A percentile compares a stretch with the other conserved stretches of the same genome.
These are phyloP conservation scores for Scyliorhinus canicula DNA, from an alignment of 2,797 vertebrate genomes.

Conservation along the genomic window DNA sequence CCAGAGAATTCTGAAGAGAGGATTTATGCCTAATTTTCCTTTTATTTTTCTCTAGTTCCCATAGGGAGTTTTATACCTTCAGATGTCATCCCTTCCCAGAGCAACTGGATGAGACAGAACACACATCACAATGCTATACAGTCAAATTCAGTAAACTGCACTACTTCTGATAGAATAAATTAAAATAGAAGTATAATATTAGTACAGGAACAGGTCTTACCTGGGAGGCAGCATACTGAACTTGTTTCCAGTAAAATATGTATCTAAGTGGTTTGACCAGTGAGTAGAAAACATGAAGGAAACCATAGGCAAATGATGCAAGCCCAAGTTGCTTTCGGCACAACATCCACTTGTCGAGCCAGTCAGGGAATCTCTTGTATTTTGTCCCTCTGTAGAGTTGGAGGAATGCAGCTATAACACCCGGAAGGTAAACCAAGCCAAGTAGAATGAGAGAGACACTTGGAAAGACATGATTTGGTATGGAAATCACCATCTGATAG, in stretches of 20 bases:
- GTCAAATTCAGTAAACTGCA: not conserved
- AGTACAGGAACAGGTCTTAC: not conserved
- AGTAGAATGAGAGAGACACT: conserved; percentile 74
- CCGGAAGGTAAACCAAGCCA: conserved; percentile 84
- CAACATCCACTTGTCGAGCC: conserved; percentile 93
- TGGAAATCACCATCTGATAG: conserved; percentile 70
- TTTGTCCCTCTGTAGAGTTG: conserved; percentile 90
- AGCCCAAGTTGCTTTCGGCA: conserved; percentile 92
- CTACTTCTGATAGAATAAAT: not conserved
- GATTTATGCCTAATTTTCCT: not conserved
- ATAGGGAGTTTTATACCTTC: not conserved
- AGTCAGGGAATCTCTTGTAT: conserved; percentile 80
- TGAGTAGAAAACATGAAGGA: conserved; percentile 79
- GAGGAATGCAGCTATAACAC: conserved; percentile 76
- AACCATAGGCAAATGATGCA: conserved; percentile 75
- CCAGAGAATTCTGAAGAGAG: not conserved
- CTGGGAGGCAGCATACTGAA: not conserved
- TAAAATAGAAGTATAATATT: not conserved
- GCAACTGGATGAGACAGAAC: too few relatives aligned
- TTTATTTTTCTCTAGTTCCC: not conserved
- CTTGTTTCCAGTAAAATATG: conserved; percentile 57
- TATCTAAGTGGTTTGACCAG: conserved; percentile 76
- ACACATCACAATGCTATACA: not conserved
- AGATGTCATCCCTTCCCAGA: not conserved
- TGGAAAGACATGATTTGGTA: conserved; percentile 80